Evolutionary conservation across 1,140 invertebrate genomes (phyloP).

Genomic region (Varroa destructor): DNA sequence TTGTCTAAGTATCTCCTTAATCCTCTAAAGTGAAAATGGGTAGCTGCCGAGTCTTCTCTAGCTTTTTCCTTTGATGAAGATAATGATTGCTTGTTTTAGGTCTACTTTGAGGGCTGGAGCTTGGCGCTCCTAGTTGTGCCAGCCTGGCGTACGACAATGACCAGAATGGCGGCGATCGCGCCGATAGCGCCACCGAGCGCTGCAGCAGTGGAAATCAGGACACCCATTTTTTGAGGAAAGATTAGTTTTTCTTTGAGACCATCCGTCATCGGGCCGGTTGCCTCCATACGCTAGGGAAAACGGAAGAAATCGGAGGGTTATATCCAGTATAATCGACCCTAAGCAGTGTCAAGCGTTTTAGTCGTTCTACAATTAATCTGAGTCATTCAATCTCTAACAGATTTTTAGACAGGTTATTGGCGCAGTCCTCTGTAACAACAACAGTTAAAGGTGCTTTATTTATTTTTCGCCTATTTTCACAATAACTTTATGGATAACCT

Average conservation of each 20-base stretch:
- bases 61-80: too few relatives aligned
- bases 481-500: too few relatives aligned
- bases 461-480: too few relatives aligned
- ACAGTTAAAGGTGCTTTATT: too few relatives aligned
- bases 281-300: constrained; percentile 8
- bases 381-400: not conserved
- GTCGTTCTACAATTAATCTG: not conserved
- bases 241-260: constrained; percentile 12
- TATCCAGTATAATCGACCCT: not conserved
- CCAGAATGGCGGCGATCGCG: constrained; percentile 20
- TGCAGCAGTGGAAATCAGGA: not conserved
- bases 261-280: not conserved
- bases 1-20: too few relatives aligned
- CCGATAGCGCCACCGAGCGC: not conserved
- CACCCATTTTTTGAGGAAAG: constrained; percentile 10
- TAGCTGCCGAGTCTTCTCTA: too few relatives aligned
- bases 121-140: constrained; percentile 1
- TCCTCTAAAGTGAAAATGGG: too few relatives aligned
- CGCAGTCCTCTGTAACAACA: not conserved
- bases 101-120: constrained; percentile 10
- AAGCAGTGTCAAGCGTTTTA: not conserved
- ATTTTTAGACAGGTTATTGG: not conserved
- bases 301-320: not conserved
- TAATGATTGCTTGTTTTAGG: too few relatives aligned
- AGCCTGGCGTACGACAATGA: constrained; percentile 6